phyloP scores from a whole-genome alignment of 1,140 invertebrate species.

The Gryon sp. region DNA sequence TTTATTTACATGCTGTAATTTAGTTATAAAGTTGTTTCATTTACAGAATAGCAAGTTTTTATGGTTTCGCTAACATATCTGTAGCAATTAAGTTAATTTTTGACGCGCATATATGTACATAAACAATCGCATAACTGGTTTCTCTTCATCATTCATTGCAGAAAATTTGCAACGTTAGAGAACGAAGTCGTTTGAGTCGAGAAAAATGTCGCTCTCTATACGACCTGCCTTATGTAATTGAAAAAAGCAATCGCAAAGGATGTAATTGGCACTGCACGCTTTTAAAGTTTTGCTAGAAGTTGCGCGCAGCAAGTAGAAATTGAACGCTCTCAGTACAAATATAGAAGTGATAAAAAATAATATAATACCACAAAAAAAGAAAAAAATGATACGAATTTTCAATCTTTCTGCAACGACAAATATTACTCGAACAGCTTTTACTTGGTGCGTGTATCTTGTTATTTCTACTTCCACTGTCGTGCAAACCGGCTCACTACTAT shows the following conservation, averaged over 20 bases:
- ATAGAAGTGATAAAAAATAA: too few species aligned
- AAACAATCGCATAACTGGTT: slow-evolving; percentile 20
- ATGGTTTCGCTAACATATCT: slow-evolving; percentile 15
- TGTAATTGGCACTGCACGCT: slow-evolving; percentile 56
- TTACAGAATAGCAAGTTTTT: slow-evolving; percentile 26
- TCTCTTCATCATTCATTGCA: too few species aligned
- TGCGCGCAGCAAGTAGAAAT: slow-evolving; percentile 23
- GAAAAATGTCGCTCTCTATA: slow-evolving; percentile 14
- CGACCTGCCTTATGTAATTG: slow-evolving; percentile 46
- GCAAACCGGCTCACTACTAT: slow-evolving; percentile 22
- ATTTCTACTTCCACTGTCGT: slow-evolving; percentile 26
- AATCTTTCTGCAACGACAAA: slow-evolving; percentile 21
- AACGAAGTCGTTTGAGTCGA: slow-evolving; percentile 31
- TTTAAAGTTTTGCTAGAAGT: slow-evolving; percentile 50
- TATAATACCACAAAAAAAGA: too few species aligned
- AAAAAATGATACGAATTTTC: slow-evolving; percentile 28
- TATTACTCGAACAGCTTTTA: slow-evolving; percentile 19
- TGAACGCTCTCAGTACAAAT: slow-evolving; percentile 31
- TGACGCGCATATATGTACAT: background rate
- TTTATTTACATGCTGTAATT: slow-evolving; percentile 5
- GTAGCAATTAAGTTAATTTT: slow-evolving; percentile 43
- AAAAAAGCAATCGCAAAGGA: slow-evolving; percentile 45
- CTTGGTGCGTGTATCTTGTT: slow-evolving; percentile 36
- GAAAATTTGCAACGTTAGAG: slow-evolving; percentile 26
- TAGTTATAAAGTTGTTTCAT: slow-evolving; percentile 15